Conservation (phyloP, 2,797 vertebrate species). For the Hemibagrus guttatus region DNA sequence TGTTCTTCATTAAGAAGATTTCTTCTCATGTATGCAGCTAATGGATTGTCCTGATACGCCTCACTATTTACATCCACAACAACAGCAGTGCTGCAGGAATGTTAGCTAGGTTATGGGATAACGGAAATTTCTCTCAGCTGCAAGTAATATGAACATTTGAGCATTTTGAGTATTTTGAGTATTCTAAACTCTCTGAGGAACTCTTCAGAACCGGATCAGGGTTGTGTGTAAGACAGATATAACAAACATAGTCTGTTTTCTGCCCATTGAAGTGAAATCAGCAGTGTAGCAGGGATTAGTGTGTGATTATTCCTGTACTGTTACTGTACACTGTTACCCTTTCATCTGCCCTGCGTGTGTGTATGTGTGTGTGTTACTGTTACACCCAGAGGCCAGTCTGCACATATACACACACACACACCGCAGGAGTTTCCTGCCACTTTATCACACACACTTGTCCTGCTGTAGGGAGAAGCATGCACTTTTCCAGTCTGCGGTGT, state of each 20-base stretch:
- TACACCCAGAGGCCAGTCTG: background rate
- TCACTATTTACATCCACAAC: background rate
- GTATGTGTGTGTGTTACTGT: background rate
- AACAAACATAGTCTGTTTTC: too few relatives aligned
- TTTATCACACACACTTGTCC: slow-evolving; percentile 5
- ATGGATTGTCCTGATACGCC: background rate
- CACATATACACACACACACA: background rate
- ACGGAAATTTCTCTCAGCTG: background rate
- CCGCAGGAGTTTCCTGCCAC: background rate
- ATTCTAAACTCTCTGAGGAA: too few relatives aligned
- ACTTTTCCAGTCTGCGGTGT: slow-evolving; percentile 4
- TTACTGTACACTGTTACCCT: too few relatives aligned
- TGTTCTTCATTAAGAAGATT: background rate
- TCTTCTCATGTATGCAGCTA: background rate
- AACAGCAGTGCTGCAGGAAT: background rate
- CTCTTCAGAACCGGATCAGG: too few relatives aligned
- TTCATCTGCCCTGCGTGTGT: background rate
- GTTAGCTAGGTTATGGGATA: background rate
- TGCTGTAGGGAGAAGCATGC: background rate
- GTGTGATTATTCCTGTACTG: too few relatives aligned
- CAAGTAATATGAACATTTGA: background rate
- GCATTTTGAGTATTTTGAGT: too few relatives aligned
- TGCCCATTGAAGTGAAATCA: too few relatives aligned
- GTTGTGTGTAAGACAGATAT: background rate
- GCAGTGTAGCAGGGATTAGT: too few relatives aligned